Percentiles rank a stretch among this genome's conserved stretches.
phyloP scores from a whole-genome alignment of 1,140 invertebrate genomes.

The Camponotus floridanus region DNA sequence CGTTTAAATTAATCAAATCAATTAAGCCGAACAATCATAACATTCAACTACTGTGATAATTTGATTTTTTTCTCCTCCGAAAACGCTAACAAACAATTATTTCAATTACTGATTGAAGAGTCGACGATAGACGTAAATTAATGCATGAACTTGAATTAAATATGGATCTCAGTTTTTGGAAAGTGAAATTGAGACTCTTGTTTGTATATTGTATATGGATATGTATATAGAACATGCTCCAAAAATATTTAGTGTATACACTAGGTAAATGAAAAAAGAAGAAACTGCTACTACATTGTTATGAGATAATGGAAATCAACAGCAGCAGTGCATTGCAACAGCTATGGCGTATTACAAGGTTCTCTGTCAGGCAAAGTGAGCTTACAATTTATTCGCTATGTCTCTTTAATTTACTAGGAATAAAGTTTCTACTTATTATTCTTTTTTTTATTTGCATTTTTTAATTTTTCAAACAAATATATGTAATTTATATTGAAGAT shows the following conservation, averaged over 20 bases:
- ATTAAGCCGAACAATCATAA: background rate
- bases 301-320: constrained; percentile 70
- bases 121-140: constrained; percentile 85
- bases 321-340: constrained; percentile 74
- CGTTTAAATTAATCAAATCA: background rate
- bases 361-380: constrained; percentile 81
- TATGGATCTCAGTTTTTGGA: constrained; percentile 73
- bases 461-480: constrained; percentile 47
- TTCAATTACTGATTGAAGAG: constrained; percentile 84
- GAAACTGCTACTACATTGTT: constrained; percentile 67
- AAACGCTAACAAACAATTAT: constrained; percentile 70
- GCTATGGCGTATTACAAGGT: constrained; percentile 77
- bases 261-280: constrained; percentile 58
- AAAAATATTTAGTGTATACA: constrained; percentile 63
- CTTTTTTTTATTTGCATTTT: constrained; percentile 37
- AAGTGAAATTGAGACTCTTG: constrained; percentile 69
- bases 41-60: background rate
- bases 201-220: constrained; percentile 77
- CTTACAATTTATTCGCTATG: constrained; percentile 51
- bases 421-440: constrained; percentile 53
- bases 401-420: constrained; percentile 43
- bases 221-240: constrained; percentile 79
- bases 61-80: background rate
- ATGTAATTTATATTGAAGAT: constrained; percentile 31
- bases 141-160: constrained; percentile 68